These are phyloP conservation scores for Mus musculus DNA, from an alignment of 2,113 vertebrate species.

Conservation along the genomic window DNA sequence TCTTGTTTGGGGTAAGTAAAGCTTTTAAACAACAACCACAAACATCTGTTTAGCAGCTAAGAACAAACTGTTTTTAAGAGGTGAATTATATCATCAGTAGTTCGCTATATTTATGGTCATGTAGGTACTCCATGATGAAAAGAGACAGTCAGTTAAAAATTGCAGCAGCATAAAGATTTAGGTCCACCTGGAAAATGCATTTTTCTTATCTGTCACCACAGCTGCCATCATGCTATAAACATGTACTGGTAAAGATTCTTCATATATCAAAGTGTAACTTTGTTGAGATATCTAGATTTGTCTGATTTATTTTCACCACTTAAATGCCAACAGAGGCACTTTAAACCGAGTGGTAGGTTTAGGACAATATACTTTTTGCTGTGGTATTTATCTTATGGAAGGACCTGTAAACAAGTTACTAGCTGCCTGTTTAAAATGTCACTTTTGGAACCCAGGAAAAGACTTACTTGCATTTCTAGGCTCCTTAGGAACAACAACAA, in stretches of 20 bases:
- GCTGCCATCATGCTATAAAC: constrained; percentile 84
- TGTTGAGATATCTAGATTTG: constrained; percentile 82
- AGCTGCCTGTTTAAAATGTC: constrained; percentile 77
- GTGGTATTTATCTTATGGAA: constrained; percentile 81
- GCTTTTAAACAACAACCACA: background rate
- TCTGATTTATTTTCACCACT: constrained; percentile 86
- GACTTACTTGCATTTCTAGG: constrained; percentile 8
- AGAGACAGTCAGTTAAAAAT: constrained; percentile 85
- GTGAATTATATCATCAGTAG: constrained; percentile 81
- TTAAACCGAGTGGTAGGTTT: constrained; percentile 78
- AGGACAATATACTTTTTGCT: constrained; percentile 79
- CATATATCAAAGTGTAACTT: constrained; percentile 85
- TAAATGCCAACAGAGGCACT: constrained; percentile 80
- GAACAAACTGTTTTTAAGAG: constrained; percentile 78
- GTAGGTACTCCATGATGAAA: constrained; percentile 82
- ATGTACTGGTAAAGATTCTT: constrained; percentile 80
- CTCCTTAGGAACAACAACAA: constrained; percentile 56
- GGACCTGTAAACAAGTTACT: constrained; percentile 60
- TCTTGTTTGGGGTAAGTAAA: constrained; percentile 97
- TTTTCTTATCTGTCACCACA: constrained; percentile 85
- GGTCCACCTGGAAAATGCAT: constrained; percentile 81
- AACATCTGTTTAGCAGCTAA: constrained; percentile 51
- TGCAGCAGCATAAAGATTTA: constrained; percentile 83
- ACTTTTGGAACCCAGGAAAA: constrained; percentile 76
- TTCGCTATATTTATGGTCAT: constrained; percentile 83